Conservation (phyloP, 2,888 invertebrate species). For the Sinohyriopsis cumingii region DNA sequence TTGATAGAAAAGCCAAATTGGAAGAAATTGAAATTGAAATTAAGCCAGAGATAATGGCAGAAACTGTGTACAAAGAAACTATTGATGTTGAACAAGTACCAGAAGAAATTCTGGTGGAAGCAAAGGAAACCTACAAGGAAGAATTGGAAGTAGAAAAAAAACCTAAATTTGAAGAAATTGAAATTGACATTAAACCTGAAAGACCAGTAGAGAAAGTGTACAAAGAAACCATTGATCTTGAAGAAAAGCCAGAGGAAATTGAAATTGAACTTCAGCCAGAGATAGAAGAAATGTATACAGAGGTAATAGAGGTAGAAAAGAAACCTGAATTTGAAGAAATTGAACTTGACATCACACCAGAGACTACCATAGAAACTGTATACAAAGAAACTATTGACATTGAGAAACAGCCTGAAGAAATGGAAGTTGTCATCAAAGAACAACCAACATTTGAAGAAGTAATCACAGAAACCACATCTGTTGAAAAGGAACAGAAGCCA, state of each 20-base stretch:
- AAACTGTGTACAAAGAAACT: slow-evolving; percentile 4
- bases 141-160: background rate
- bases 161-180: background rate
- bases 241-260: no score
- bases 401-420: no score
- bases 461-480: slow-evolving; percentile 4
- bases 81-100: slow-evolving; percentile 3
- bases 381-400: no score
- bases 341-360: slow-evolving; percentile 2
- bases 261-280: no score
- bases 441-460: slow-evolving; percentile 13
- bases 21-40: slow-evolving; percentile 10
- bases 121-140: background rate
- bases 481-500: background rate
- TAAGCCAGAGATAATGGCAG: slow-evolving; percentile 3
- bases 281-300: no score
- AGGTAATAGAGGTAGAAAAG: no score
- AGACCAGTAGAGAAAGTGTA: slow-evolving; percentile 7
- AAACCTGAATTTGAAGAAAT: no score
- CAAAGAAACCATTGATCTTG: no score
- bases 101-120: slow-evolving; percentile 7
- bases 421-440: slow-evolving; percentile 3
- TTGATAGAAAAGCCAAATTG: background rate
- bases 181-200: slow-evolving; percentile 2
- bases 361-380: background rate